Evolutionary conservation across 2,888 invertebrate genomes (phyloP).

Genomic region (Cantharis lateralis): DNA sequence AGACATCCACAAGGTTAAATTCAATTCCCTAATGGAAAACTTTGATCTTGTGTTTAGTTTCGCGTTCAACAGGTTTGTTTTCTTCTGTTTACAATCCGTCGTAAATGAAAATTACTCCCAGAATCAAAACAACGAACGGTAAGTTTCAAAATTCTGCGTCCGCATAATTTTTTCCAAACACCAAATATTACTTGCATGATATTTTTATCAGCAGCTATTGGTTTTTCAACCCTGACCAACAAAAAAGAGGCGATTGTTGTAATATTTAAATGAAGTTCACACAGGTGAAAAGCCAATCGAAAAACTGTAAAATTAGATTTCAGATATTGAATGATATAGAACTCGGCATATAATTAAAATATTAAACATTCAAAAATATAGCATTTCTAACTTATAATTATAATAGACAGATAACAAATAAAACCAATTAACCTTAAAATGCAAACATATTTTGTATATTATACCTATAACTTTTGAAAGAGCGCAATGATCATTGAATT

Average conservation of each 20-base stretch:
- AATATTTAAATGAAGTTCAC: too few species aligned
- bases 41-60: background rate
- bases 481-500: background rate
- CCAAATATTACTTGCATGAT: background rate
- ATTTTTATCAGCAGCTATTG: too few species aligned
- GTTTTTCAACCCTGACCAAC: background rate
- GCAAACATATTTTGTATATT: background rate
- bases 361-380: background rate
- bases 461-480: background rate
- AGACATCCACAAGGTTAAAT: background rate
- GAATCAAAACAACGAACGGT: background rate
- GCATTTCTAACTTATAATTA: background rate
- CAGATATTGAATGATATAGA: background rate
- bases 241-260: background rate
- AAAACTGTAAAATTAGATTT: background rate
- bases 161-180: background rate
- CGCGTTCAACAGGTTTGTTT: background rate
- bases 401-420: background rate
- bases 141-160: background rate
- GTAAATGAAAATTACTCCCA: background rate
- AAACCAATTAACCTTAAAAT: background rate
- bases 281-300: background rate
- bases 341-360: background rate
- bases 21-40: background rate
- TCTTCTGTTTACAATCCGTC: background rate